Conservation (phyloP, 2,888 invertebrate genomes). For the Rambutsinella grinnellia region DNA sequence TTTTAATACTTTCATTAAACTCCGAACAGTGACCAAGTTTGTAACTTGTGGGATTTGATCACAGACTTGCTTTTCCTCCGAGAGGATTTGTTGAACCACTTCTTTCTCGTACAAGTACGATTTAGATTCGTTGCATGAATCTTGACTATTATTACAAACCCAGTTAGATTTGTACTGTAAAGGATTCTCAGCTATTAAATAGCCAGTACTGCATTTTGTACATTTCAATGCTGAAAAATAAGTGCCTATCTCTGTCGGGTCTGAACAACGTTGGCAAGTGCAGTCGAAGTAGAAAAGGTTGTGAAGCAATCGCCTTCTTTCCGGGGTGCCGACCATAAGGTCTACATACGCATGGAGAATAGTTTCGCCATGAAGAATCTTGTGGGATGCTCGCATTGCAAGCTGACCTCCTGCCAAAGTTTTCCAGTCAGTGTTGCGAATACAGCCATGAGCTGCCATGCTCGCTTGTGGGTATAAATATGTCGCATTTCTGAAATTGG, state of each 20-base stretch:
- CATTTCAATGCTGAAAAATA: conserved; percentile 60
- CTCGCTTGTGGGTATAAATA: conserved; percentile 52
- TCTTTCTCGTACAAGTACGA: conserved; percentile 36
- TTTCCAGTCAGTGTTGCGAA: conserved; percentile 54
- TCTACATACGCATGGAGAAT: conserved; percentile 56
- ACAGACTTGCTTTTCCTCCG: conserved; percentile 43
- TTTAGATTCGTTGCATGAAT: conserved; percentile 26
- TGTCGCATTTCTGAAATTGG: conserved; percentile 49
- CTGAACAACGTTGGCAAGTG: conserved; percentile 48
- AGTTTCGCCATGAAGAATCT: conserved; percentile 33
- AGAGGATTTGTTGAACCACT: conserved; percentile 15
- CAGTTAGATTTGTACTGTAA: conserved; percentile 49
- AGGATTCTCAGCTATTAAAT: conserved; percentile 49
- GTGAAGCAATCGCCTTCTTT: conserved; percentile 36
- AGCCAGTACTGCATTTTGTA: conserved; percentile 48
- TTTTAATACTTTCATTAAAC: conserved; percentile 49
- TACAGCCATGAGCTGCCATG: conserved; percentile 58
- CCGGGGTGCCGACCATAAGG: conserved; percentile 48
- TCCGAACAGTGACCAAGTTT: conserved; percentile 25
- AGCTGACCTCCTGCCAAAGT: conserved; percentile 38
- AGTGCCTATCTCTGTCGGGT: conserved; percentile 55
- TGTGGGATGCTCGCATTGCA: conserved; percentile 50
- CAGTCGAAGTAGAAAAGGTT: conserved; percentile 56
- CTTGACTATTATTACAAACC: conserved; percentile 33
- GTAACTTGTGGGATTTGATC: conserved; percentile 17